phyloP scores from a whole-genome alignment of 2,113 vertebrate species.

The Salvelinus namaycush region DNA sequence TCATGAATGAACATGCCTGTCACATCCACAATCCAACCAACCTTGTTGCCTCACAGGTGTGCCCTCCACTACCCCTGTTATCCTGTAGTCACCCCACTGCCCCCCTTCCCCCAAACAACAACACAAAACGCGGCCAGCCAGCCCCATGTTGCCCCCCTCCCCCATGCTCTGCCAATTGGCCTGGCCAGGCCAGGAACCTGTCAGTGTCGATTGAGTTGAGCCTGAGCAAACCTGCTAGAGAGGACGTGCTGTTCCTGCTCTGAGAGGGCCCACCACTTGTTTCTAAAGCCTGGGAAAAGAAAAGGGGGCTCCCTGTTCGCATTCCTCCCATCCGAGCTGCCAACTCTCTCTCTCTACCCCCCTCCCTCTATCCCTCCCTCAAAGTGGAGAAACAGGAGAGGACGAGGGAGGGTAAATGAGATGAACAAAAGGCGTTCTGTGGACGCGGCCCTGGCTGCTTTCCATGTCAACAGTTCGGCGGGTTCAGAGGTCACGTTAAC shows the following conservation, averaged over 20 bases:
- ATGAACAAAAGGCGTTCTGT: slow-evolving; percentile 86
- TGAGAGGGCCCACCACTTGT: slow-evolving; percentile 72
- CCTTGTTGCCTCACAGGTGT: background rate
- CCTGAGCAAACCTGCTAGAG: slow-evolving; percentile 76
- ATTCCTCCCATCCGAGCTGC: slow-evolving; percentile 81
- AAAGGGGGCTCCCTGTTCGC: slow-evolving; percentile 46
- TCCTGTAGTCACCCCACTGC: background rate
- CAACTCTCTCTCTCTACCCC: slow-evolving; percentile 72
- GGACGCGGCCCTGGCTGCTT: slow-evolving; percentile 82
- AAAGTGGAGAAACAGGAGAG: slow-evolving; percentile 75
- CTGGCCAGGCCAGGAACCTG: slow-evolving; percentile 82
- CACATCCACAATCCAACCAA: too few relatives aligned
- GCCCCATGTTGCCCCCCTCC: background rate
- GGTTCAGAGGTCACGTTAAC: slow-evolving; percentile 87
- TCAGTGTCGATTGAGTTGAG: slow-evolving; percentile 82
- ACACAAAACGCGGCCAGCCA: background rate
- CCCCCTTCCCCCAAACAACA: background rate
- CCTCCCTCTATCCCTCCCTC: slow-evolving; percentile 53
- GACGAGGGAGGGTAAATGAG: slow-evolving; percentile 73
- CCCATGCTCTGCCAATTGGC: slow-evolving; percentile 79
- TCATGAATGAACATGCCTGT: too few relatives aligned
- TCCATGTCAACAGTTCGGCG: slow-evolving; percentile 85
- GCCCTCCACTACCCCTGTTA: background rate
- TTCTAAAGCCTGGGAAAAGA: slow-evolving; percentile 83
- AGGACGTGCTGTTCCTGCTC: slow-evolving; percentile 27